Base-by-base conservation (phyloP, 2,797 vertebrate genomes). In the Sciurus vulgaris region DNA sequence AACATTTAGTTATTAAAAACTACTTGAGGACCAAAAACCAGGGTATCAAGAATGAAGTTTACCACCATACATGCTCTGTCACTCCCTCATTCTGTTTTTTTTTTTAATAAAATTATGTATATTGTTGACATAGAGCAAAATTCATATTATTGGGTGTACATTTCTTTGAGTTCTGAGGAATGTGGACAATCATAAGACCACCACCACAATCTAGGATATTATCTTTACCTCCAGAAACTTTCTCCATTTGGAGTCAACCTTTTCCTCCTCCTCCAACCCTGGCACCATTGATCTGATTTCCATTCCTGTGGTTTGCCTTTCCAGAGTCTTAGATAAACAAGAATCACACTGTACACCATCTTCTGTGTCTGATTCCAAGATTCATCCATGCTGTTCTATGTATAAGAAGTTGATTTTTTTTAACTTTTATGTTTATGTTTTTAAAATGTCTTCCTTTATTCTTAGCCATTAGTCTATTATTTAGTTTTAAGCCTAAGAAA, bases 401-500 rank as follows among this genome's bases (percentile, higher is more conserved):
- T 54, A 51, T 26, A 59, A 59, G 24, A 59, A 59, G 56, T 59
- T 59, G 56, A 10, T 26, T 9, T 59, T n/a, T 14, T 76, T 89
- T 38, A 77, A 90, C 17, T 38, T 85, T 47, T 47, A 51, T 70
- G 20, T 74, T 95, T 86, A 63, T 17, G n/a, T 26, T 77, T 94
- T 84, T 44, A 47, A 76, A 89, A 30, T 87, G 35, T 63, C 61
- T 87, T 89, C 12, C 22, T 35, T 96, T 47, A 51, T 70, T 88
- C 56, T 93, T 61, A 88, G 44, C 24, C 70, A 89, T 81, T 84
- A 93, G 69, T 81, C 47, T 35, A 28, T 67, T 93, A 61, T 59
- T 91, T 95, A 86, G 38, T 70, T 91, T 81, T 65, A 93, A 92
- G 38, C 33, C 56, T 54, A 93, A 41, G 28, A 69, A 65, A 85